Conservation (phyloP, 2,888 invertebrate species). For the Coenonympha arcania region DNA sequence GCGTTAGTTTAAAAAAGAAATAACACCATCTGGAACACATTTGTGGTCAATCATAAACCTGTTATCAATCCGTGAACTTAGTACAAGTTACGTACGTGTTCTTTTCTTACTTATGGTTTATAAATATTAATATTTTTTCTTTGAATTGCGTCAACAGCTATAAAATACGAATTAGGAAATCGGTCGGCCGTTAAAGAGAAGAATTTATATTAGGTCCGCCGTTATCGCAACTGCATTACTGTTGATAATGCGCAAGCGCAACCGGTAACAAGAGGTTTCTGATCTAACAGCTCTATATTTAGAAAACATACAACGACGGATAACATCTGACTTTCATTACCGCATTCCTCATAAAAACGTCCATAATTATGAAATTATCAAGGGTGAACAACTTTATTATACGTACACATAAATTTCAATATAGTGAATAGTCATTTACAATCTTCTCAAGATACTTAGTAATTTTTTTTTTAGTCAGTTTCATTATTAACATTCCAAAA, state of each 20-base stretch:
- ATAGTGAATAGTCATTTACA: too few relatives aligned
- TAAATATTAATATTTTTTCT: slow-evolving; percentile 1
- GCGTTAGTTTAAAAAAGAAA: neutral
- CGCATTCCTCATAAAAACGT: slow-evolving; percentile 47
- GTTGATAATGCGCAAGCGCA: slow-evolving; percentile 37
- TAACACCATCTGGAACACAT: neutral
- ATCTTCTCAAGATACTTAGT: too few relatives aligned
- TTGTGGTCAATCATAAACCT: neutral
- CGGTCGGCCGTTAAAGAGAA: neutral
- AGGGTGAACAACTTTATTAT: neutral
- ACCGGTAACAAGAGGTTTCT: slow-evolving; percentile 41
- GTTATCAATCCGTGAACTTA: neutral
- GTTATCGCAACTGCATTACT: slow-evolving; percentile 4
- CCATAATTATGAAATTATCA: slow-evolving; percentile 28
- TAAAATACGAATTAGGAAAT: slow-evolving; percentile 11
- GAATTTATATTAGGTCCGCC: slow-evolving; percentile 7
- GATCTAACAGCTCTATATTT: slow-evolving; percentile 36
- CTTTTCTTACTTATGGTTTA: neutral
- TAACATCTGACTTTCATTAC: slow-evolving; percentile 41
- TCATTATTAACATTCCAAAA: too few relatives aligned
- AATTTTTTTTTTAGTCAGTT: too few relatives aligned
- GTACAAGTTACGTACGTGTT: neutral
- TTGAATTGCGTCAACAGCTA: slow-evolving; percentile 6
- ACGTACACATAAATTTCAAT: too few relatives aligned
- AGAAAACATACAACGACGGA: slow-evolving; percentile 34